Evolutionary conservation across 2,888 invertebrate genomes (phyloP), one percentile per base, ranked within the genome.

Genomic region (Andrena chrysosceles): DNA sequence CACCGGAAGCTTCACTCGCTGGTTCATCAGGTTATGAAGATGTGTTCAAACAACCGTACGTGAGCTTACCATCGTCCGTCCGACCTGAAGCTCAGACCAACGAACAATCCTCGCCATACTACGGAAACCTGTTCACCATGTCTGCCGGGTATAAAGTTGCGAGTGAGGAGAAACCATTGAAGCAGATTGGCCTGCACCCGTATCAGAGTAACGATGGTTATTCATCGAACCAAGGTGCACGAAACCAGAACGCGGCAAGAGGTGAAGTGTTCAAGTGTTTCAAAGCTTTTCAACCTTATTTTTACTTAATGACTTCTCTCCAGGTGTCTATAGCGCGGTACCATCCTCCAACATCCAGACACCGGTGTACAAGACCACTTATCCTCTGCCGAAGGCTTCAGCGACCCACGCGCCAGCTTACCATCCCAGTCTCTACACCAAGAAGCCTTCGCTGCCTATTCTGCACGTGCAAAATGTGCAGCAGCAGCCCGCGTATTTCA

Each of bases 401-500:
- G 76, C 56, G 0, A 23, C 73, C 10, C 76, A 85, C 74, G 49
- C 83, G 20, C 54, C 83, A 13, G 13, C 54, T 29, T 52, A 83
- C 20, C 73, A 82, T 23, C 62, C 60, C 54, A 35, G 13, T 35
- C 56, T 81, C 35, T 72, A 56, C 7, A 71, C 66, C 6, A 89
- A 89, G 62, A 90, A 89, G 49, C 16, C 87, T 1, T 60, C 89
- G 5, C 69, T 90, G 6, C 90, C 92, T 6, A 70, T 85, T 13
- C 42, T 88, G n/a, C 89, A 89, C 48, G 75, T 89, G 1, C 87
- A 89, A 42, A 87, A 84, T 29, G 77, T 76, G 56, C 69, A 81
- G 6, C 79, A 88, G 42, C 64, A 87, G 16, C 76, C 89, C 3
- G 75, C 72, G n/a, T 87, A 88, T 29, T 69, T 89, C 42, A 85